A percentile compares a stretch with the other conserved stretches of the same genome.
These are phyloP conservation scores for Chiloscyllium punctatum DNA, from an alignment of 2,797 vertebrate genomes.

Conservation along the genomic window DNA sequence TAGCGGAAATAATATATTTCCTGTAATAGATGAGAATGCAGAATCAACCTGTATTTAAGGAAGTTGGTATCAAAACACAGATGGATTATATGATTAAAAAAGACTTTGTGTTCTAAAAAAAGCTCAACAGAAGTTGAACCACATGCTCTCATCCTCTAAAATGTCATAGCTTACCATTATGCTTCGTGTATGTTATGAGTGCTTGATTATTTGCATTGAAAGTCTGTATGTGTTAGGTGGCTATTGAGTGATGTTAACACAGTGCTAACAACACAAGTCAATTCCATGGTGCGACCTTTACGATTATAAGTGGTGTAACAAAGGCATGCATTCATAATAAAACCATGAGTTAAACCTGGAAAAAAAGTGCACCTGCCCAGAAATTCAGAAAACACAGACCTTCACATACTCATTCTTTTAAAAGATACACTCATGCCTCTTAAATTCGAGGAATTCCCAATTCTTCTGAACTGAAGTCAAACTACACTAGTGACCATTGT, in stretches of 20 bases:
- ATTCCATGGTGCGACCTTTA: background rate
- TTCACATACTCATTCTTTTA: no score
- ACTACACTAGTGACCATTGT: no score
- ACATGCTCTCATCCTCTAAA: background rate
- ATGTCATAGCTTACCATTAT: background rate
- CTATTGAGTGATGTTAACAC: background rate
- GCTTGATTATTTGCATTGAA: background rate
- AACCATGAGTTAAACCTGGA: background rate
- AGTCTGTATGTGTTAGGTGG: background rate
- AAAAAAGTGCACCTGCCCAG: background rate
- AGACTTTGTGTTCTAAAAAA: background rate
- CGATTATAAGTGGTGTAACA: background rate
- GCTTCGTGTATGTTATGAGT: background rate
- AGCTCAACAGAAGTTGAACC: background rate
- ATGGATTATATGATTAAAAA: constrained; percentile 10
- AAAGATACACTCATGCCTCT: no score
- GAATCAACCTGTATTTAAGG: background rate
- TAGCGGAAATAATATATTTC: constrained; percentile 18
- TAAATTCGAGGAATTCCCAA: no score
- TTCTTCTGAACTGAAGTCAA: no score
- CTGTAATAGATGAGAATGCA: constrained; percentile 12
- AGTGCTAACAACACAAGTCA: background rate
- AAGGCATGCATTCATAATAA: background rate
- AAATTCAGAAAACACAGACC: background rate
- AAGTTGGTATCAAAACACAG: background rate